These are phyloP conservation scores for Cuniculus paca DNA, from an alignment of 2,797 vertebrate genomes.

Conservation along the genomic window DNA sequence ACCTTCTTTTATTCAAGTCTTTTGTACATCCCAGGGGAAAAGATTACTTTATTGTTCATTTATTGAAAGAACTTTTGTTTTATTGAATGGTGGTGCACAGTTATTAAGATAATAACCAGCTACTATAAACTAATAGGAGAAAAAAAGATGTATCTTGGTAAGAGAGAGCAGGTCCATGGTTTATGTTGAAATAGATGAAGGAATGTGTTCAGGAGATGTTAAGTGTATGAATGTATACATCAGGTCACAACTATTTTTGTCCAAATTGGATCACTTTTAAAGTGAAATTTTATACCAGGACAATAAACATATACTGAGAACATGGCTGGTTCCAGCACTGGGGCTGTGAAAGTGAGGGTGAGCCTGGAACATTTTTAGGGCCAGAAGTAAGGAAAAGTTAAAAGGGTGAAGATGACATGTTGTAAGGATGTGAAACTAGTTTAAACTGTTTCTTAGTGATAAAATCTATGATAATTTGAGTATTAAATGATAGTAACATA, in stretches of 20 bases:
- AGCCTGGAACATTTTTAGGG: neutral
- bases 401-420: neutral
- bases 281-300: neutral
- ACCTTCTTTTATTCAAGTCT: neutral
- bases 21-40: neutral
- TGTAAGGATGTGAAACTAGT: neutral
- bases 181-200: neutral
- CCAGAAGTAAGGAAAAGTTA: neutral
- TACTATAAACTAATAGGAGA: neutral
- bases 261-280: neutral
- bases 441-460: neutral
- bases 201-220: neutral
- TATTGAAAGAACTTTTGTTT: neutral
- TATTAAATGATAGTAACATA: neutral
- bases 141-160: neutral
- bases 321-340: neutral
- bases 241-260: neutral
- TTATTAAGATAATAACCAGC: neutral
- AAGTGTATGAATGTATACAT: neutral
- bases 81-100: neutral
- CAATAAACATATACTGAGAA: neutral
- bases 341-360: neutral
- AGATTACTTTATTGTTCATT: neutral
- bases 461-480: neutral
- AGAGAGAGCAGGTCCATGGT: neutral